phyloP scores from a whole-genome alignment of 2,888 invertebrate genomes.

The Leucophenga maculata region DNA sequence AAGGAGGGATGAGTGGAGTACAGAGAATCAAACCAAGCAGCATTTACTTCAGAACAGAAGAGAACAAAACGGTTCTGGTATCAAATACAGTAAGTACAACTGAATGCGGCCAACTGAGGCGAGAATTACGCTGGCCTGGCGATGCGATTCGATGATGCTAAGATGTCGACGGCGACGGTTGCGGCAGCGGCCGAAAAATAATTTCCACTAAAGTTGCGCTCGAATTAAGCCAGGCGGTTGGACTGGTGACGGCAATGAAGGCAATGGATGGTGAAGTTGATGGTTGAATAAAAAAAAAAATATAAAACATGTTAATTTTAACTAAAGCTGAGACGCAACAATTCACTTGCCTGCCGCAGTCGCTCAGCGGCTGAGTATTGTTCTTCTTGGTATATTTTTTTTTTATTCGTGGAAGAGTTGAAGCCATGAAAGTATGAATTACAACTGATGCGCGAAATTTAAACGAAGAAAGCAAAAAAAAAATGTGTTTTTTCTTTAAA shows the following conservation, averaged over 20 bases:
- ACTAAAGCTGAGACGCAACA: conserved; percentile 43
- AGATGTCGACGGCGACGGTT: too few species aligned
- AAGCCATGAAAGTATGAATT: conserved; percentile 60
- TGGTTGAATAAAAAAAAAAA: not conserved
- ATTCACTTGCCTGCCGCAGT: conserved; percentile 1
- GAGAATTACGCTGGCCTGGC: too few species aligned
- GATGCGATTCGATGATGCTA: too few species aligned
- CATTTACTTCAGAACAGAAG: not conserved
- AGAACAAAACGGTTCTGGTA: conserved; percentile 3
- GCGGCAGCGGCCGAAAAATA: too few species aligned
- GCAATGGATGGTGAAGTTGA: too few species aligned
- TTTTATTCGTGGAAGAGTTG: conserved; percentile 59
- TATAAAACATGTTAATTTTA: conserved; percentile 57
- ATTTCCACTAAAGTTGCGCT: too few species aligned
- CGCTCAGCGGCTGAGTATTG: not conserved
- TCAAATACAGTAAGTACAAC: too few species aligned
- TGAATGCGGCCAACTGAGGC: too few species aligned
- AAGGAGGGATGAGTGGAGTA: not conserved
- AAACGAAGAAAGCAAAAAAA: conserved; percentile 47
- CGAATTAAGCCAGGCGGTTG: too few species aligned
- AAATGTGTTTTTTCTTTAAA: conserved; percentile 23
- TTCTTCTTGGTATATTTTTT: conserved; percentile 35
- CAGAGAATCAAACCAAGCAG: not conserved
- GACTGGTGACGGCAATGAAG: too few species aligned
- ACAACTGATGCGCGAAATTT: conserved; percentile 66